Percentiles rank a stretch among this genome's conserved stretches.
These are phyloP conservation scores for Lemur catta DNA, from an alignment of 2,797 vertebrate species.

Conservation along the genomic window DNA sequence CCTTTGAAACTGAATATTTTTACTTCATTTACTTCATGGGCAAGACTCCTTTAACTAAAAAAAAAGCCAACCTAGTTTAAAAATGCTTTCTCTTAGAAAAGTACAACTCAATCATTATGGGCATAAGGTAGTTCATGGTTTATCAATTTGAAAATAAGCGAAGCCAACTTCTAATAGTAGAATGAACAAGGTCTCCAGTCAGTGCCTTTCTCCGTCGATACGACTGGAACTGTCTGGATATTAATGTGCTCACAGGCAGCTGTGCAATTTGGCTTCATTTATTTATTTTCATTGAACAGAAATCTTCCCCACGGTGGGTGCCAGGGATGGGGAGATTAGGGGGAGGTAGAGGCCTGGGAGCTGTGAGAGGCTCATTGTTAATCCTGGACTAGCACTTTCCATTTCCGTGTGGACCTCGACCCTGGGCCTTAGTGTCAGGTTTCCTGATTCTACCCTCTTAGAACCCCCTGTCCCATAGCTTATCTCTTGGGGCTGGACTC, in stretches of 20 bases:
- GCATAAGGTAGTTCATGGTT: not conserved
- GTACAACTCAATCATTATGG: slow-evolving; percentile 29
- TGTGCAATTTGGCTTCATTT: not conserved
- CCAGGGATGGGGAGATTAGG: not conserved
- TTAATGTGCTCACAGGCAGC: not conserved
- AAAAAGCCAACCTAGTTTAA: slow-evolving; percentile 40
- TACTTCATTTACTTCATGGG: not conserved
- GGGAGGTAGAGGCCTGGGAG: not conserved
- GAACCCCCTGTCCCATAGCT: not conserved
- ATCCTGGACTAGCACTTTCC: not conserved
- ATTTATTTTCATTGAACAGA: not conserved
- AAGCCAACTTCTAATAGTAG: not conserved
- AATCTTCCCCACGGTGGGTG: not conserved
- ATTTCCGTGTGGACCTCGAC: not conserved
- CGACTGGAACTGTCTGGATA: not conserved
- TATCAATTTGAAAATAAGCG: slow-evolving; percentile 36
- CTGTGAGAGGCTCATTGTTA: not conserved
- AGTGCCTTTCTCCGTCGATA: not conserved
- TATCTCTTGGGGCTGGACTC: not conserved
- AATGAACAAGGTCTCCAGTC: not conserved
- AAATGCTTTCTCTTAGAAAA: slow-evolving; percentile 52
- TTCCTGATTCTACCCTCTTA: not conserved
- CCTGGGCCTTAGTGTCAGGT: not conserved
- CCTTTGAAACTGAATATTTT: slow-evolving; percentile 1
- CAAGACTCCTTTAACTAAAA: slow-evolving; percentile 16